phyloP scores from a whole-genome alignment of 2,797 vertebrate genomes.

The Sebastes trivittatus region DNA sequence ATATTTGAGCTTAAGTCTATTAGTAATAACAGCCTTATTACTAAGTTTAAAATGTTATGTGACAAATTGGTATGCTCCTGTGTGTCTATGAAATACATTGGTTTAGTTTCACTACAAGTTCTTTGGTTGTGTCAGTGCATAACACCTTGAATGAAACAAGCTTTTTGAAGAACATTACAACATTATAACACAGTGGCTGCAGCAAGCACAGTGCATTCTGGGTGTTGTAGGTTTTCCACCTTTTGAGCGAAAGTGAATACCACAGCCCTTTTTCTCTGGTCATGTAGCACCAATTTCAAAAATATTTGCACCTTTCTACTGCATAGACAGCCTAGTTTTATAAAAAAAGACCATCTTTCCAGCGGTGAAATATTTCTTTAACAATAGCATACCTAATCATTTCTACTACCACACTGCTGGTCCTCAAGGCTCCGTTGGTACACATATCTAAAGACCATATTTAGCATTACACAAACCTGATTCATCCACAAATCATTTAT shows the following conservation, averaged over 20 bases:
- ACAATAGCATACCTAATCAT: neutral
- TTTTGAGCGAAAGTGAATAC: too few relatives aligned
- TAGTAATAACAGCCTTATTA: neutral
- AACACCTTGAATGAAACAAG: neutral
- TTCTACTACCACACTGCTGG: neutral
- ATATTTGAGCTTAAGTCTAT: neutral
- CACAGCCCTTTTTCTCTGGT: too few relatives aligned
- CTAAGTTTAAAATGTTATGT: neutral
- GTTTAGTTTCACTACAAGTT: neutral
- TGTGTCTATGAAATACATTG: neutral
- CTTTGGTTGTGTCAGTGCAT: neutral
- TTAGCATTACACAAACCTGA: neutral
- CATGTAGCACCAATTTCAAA: too few relatives aligned
- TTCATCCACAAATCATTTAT: neutral
- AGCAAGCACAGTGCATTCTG: too few relatives aligned
- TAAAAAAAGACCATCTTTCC: too few relatives aligned
- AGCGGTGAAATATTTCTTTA: neutral
- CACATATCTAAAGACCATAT: neutral
- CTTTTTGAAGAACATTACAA: neutral
- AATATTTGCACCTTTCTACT: too few relatives aligned
- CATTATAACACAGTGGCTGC: too few relatives aligned
- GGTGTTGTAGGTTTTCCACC: too few relatives aligned
- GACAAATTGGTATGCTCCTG: neutral
- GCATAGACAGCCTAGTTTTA: too few relatives aligned
- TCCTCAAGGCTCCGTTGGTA: neutral